phyloP scores from a whole-genome alignment of 1,140 invertebrate species.

The Bombus polaris region DNA sequence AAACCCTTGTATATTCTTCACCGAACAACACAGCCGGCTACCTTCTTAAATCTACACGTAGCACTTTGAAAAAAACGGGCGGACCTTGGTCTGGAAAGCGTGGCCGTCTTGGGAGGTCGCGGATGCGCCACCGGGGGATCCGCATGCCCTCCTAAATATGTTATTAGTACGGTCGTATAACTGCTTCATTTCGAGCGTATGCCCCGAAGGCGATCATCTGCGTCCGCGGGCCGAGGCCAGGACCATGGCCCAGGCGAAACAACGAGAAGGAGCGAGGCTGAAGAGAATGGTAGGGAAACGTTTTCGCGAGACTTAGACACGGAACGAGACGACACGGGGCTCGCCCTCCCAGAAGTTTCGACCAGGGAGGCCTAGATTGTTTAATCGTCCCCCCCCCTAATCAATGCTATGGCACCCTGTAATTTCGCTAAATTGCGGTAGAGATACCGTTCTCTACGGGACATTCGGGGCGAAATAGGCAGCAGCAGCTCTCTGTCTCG shows the following conservation, averaged over 20 bases:
- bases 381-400: conserved; percentile 76
- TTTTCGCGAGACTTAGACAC: conserved; percentile 64
- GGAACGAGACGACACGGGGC: background rate
- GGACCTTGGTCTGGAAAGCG: conserved; percentile 65
- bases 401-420: conserved; percentile 78
- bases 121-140: conserved; percentile 66
- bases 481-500: conserved; percentile 43
- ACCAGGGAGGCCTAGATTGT: conserved; percentile 80
- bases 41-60: background rate
- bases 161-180: conserved; percentile 82
- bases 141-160: conserved; percentile 78
- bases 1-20: background rate
- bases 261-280: background rate
- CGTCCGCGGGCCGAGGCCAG: conserved; percentile 55
- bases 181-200: conserved; percentile 79
- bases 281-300: conserved; percentile 39
- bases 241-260: background rate
- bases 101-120: conserved; percentile 81
- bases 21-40: no score
- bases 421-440: conserved; percentile 79
- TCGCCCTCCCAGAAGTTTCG: conserved; percentile 79
- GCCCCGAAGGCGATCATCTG: conserved; percentile 78
- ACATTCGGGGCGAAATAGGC: conserved; percentile 66
- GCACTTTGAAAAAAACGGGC: conserved; percentile 14
- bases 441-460: conserved; percentile 60